Evolutionary conservation across 1,140 invertebrate species (phyloP), one percentile per base, ranked within the genome.

Genomic region (Scaptomyza graminum): DNA sequence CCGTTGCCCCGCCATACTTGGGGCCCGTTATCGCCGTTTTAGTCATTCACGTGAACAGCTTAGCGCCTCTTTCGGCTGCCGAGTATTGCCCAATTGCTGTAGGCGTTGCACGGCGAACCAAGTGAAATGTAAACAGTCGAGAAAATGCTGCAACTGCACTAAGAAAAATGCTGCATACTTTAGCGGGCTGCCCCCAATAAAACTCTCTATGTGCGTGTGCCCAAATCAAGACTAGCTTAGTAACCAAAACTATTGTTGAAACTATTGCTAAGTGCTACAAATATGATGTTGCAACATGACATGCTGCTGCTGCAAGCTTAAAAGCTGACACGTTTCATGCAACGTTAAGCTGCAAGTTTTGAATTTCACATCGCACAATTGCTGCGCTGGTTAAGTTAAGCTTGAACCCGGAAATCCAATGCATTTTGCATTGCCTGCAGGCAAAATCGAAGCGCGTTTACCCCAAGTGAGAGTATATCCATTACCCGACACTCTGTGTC

Each of bases 51-150:
- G 37, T 39, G 37, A 9, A 39, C 9, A 41, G 57, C 66, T 44
- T 37, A n/a, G 39, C 16, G 68, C 49, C 31, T 65, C 18, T 22
- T 22, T 22, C 1, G 2, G 18, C 18, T 22, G 18, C 18, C 18
- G 18, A 22, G 18, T 22, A 22, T 22, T 28, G 18, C 34, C 39
- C 37, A n/a, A 41, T 41, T 41, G 37, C 64, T 67, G 44, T 67
- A 68, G 63, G 28, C 9, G 31, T 34, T 54, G 31, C 31, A 37
- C 13, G 31, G 51, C 31, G 34, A 54, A 37, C 18, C 15, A 54
- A 54, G 51, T 54, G 51, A 54, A 54, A 54, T 39, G 51, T 54
- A 54, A 54, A 54, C 51, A 54, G 9, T 37, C 9, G 28, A 18
- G 51, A 28, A 13, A 28, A 25, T 7, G 16, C 16, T 16, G 49